A percentile compares a stretch with the other conserved stretches of the same genome.
These are phyloP conservation scores for Rhopalosiphum nymphaeae DNA, from an alignment of 2,888 invertebrate genomes.

Conservation along the genomic window DNA sequence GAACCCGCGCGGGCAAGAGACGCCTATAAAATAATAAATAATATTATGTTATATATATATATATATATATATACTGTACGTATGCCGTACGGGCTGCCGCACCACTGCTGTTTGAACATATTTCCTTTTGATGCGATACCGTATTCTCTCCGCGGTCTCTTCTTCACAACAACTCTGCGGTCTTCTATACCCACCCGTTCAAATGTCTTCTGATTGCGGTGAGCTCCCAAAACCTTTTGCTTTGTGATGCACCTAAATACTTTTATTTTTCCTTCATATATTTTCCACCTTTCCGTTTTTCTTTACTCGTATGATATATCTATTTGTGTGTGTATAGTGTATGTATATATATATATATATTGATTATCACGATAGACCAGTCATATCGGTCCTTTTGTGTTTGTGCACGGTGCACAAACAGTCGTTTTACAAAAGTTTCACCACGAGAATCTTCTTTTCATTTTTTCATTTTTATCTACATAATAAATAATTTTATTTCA, in stretches of 20 bases:
- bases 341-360: neutral
- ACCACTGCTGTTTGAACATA: constrained; percentile 1
- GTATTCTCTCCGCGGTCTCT: neutral
- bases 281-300: constrained; percentile 14
- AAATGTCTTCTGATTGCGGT: constrained; percentile 55
- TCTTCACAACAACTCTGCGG: neutral
- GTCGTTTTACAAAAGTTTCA: constrained; percentile 47
- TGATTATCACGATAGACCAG: constrained; percentile 21
- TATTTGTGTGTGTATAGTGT: neutral
- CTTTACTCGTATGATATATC: constrained; percentile 8
- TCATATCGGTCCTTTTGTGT: constrained; percentile 50
- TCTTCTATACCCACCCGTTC: neutral
- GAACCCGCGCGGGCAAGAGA: neutral
- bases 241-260: constrained; percentile 40
- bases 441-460: neutral
- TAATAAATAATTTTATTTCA: neutral
- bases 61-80: neutral
- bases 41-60: neutral
- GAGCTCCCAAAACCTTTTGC: constrained; percentile 25
- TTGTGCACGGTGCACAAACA: constrained; percentile 51
- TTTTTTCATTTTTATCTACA: neutral
- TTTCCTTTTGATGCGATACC: constrained; percentile 43
- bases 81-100: too few relatives aligned
- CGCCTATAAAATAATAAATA: constrained; percentile 33
- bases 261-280: constrained; percentile 46